A percentile compares a stretch with the other conserved stretches of the same genome.
phyloP scores from a whole-genome alignment of 2,888 invertebrate species.

The Teleiodes luculella region DNA sequence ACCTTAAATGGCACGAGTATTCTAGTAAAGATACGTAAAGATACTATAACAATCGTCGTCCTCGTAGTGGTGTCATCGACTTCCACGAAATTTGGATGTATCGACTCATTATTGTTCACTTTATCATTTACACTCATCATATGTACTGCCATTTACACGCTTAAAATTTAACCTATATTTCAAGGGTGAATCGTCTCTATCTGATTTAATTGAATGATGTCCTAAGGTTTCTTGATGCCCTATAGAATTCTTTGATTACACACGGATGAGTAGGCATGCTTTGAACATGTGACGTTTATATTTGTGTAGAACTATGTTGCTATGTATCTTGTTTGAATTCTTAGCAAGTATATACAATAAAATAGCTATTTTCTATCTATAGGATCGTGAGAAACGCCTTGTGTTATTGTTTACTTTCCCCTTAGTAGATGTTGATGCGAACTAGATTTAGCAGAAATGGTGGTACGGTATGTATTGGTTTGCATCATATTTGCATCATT shows the following conservation, averaged over 20 bases:
- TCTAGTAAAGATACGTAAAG: no score
- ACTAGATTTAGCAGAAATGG: constrained; percentile 35
- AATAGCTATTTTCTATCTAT: neutral
- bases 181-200: neutral
- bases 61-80: constrained; percentile 3
- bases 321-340: neutral
- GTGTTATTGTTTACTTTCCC: constrained; percentile 37
- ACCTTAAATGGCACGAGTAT: no score
- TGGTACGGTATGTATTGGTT: no score
- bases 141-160: no score
- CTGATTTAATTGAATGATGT: neutral
- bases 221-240: neutral
- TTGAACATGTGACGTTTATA: neutral
- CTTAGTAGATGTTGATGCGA: constrained; percentile 33
- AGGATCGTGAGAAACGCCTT: neutral
- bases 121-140: neutral
- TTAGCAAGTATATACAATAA: neutral
- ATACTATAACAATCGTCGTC: neutral
- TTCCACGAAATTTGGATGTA: neutral
- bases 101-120: neutral
- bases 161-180: neutral
- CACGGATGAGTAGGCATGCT: constrained; percentile 16
- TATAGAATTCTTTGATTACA: constrained; percentile 6
- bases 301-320: neutral
- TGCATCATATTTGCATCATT: constrained; percentile 42